Conservation (phyloP, 2,797 vertebrate genomes). For the Carcharodon carcharias region DNA sequence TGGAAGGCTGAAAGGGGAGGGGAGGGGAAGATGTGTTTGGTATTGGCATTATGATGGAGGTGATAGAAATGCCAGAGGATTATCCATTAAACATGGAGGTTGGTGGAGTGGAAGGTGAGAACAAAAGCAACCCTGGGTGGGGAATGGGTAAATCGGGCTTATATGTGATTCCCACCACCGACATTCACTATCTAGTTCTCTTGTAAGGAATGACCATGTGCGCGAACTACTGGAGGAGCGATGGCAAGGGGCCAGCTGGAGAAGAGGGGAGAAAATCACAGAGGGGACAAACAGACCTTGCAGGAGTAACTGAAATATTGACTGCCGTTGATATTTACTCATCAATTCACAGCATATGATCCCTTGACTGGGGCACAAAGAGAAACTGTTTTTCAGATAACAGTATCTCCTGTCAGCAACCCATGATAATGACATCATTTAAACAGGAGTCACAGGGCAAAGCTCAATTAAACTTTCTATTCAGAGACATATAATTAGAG, state of each 20-base stretch:
- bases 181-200: background rate
- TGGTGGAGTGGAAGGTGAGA: background rate
- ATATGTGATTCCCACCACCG: background rate
- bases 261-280: background rate
- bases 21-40: background rate
- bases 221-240: background rate
- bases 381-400: conserved; percentile 11
- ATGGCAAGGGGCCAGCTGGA: background rate
- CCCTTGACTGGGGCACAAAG: background rate
- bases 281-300: background rate
- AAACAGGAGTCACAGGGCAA: background rate
- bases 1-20: background rate
- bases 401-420: background rate
- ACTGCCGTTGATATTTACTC: background rate
- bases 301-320: background rate
- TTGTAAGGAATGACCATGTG: no score
- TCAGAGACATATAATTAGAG: background rate
- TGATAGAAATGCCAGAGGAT: background rate
- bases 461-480: background rate
- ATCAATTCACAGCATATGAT: background rate
- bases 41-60: background rate
- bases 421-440: background rate
- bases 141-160: background rate
- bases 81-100: no score
- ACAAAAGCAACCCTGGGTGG: background rate